Conservation (phyloP, 2,113 vertebrate genomes). For the Morone saxatilis region DNA sequence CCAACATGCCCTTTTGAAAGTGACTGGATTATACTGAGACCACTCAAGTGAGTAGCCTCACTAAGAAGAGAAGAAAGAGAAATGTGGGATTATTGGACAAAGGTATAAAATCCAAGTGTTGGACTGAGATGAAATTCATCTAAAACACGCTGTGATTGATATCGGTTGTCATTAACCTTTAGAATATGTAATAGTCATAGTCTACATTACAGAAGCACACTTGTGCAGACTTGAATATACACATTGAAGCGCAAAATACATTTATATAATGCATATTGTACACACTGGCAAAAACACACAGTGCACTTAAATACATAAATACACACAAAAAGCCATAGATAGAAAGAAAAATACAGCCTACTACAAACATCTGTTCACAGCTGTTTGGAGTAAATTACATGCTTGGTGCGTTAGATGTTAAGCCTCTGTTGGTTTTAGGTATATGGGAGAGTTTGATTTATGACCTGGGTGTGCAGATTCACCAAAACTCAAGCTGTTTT, state of each 20-base stretch:
- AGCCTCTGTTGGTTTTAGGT: constrained; percentile 38
- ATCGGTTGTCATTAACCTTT: no score
- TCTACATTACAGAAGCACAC: background rate
- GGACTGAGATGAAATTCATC: constrained; percentile 18
- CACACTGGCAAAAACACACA: background rate
- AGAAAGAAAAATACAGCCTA: constrained; percentile 12
- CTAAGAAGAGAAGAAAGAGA: background rate
- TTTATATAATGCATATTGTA: background rate
- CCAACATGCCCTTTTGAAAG: constrained; percentile 18
- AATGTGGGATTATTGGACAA: constrained; percentile 46
- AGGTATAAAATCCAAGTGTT: constrained; percentile 34
- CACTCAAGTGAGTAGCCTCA: constrained; percentile 26
- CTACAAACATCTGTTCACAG: constrained; percentile 45
- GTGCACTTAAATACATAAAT: background rate
- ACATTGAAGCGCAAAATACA: background rate
- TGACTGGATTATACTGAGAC: constrained; percentile 14
- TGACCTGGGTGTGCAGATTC: constrained; percentile 34
- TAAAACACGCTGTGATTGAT: constrained; percentile 2
- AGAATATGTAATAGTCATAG: background rate
- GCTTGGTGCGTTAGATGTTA: constrained; percentile 29
- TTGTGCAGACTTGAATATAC: background rate
- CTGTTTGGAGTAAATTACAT: constrained; percentile 57
- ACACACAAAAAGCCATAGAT: constrained; percentile 1
- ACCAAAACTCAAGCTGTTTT: constrained; percentile 2
- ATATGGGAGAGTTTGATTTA: constrained; percentile 48